Percentiles rank a stretch among this genome's conserved stretches.
These are phyloP conservation scores for Picathartes gymnocephalus DNA, from an alignment of 2,113 vertebrate species.

Conservation along the genomic window DNA sequence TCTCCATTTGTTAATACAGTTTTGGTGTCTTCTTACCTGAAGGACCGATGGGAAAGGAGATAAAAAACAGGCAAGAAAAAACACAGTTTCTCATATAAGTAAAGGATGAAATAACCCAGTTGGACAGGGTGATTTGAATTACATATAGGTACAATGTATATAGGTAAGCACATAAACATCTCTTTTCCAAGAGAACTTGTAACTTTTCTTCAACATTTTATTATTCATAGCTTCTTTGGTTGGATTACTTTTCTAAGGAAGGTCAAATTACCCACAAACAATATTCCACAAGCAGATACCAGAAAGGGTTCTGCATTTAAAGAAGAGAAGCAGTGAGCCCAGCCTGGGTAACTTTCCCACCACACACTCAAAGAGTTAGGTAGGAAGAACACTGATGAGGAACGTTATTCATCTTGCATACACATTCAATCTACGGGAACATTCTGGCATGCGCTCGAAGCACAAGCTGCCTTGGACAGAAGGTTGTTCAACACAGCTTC, in stretches of 20 bases:
- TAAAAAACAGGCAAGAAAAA: not conserved
- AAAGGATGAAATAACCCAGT: not conserved
- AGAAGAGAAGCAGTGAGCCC: not conserved
- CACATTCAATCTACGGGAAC: not conserved
- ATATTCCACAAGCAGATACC: not conserved
- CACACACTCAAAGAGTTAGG: not conserved
- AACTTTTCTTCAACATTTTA: not conserved
- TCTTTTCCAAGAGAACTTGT: not conserved
- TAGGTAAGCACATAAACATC: not conserved
- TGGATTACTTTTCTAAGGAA: not conserved
- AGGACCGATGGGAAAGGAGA: not conserved
- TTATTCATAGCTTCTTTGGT: not conserved
- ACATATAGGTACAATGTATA: not conserved
- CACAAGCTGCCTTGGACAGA: not conserved
- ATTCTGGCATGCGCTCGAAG: not conserved
- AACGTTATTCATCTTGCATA: not conserved
- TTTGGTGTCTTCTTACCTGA: not conserved
- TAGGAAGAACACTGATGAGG: not conserved
- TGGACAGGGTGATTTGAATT: not conserved
- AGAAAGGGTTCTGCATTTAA: not conserved
- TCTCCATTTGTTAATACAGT: not conserved
- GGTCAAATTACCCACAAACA: not conserved
- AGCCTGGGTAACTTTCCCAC: not conserved
- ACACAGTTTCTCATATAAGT: not conserved
- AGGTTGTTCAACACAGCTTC: not conserved